Evolutionary conservation across 1,140 invertebrate genomes (phyloP).

Genomic region (Alviniconcha marisindica): DNA sequence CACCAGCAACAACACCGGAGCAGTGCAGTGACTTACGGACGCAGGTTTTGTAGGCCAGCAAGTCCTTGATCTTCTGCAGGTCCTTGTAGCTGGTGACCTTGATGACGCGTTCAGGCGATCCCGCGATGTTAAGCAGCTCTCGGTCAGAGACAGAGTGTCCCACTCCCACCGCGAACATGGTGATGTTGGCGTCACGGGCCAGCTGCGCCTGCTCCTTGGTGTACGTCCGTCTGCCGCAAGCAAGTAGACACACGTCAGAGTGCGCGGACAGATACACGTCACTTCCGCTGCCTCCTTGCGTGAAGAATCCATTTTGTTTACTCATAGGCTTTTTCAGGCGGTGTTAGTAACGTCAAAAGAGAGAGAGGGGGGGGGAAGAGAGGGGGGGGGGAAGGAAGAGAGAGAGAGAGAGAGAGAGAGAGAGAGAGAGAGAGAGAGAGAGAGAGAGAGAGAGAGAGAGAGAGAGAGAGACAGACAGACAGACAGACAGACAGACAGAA

Average conservation of each 20-base stretch:
- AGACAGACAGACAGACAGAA: too few relatives aligned
- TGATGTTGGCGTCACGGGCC: constrained; percentile 33
- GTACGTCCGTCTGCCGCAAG: not conserved
- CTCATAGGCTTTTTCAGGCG: too few relatives aligned
- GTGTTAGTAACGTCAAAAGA: too few relatives aligned
- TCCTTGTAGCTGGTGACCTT: constrained; percentile 7
- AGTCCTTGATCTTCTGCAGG: constrained; percentile 11
- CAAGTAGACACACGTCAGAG: not conserved
- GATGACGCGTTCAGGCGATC: not conserved
- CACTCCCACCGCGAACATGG: constrained; percentile 44
- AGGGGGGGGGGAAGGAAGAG: too few relatives aligned
- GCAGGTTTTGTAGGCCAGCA: constrained; percentile 23
- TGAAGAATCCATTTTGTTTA: too few relatives aligned
- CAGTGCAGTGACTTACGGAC: not conserved
- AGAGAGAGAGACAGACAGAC: too few relatives aligned
- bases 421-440: too few relatives aligned
- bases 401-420: too few relatives aligned
- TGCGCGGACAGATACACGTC: too few relatives aligned
- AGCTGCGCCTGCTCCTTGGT: constrained; percentile 16
- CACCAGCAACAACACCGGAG: not conserved
- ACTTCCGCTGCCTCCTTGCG: too few relatives aligned
- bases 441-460: too few relatives aligned
- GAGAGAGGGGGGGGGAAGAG: too few relatives aligned
- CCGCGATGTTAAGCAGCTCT: constrained; percentile 47
- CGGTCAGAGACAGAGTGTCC: not conserved